Conservation (phyloP, 1,140 invertebrate species). For the Gonioctena quinquepunctata region DNA sequence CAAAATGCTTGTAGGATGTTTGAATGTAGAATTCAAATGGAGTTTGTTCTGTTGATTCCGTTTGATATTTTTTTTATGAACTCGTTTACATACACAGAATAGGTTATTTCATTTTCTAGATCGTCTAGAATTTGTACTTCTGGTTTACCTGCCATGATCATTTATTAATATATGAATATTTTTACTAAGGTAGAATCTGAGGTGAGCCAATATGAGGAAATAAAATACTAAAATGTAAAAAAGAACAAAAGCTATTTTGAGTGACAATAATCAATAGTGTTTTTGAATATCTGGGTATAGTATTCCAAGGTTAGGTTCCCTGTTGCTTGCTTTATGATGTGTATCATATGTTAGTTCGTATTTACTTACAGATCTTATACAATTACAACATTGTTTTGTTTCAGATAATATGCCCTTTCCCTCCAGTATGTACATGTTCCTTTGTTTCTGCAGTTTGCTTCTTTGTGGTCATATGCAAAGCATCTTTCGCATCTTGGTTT, state of each 20-base stretch:
- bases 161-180: background rate
- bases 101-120: background rate
- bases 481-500: too few relatives aligned
- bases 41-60: background rate
- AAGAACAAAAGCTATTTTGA: too few relatives aligned
- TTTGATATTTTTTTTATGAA: background rate
- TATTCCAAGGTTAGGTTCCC: background rate
- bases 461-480: too few relatives aligned
- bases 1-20: background rate
- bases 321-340: too few relatives aligned
- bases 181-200: background rate
- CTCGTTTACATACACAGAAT: background rate
- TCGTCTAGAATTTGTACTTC: background rate
- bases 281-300: background rate
- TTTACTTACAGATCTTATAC: too few relatives aligned
- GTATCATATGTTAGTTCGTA: too few relatives aligned
- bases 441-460: too few relatives aligned
- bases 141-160: background rate
- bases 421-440: too few relatives aligned
- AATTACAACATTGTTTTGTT: too few relatives aligned
- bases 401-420: too few relatives aligned
- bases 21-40: background rate
- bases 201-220: background rate
- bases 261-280: background rate
- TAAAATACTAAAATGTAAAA: background rate